Percentiles rank a stretch among this genome's conserved stretches.
phyloP scores from a whole-genome alignment of 2,888 invertebrate species.

The Spodoptera picta region DNA sequence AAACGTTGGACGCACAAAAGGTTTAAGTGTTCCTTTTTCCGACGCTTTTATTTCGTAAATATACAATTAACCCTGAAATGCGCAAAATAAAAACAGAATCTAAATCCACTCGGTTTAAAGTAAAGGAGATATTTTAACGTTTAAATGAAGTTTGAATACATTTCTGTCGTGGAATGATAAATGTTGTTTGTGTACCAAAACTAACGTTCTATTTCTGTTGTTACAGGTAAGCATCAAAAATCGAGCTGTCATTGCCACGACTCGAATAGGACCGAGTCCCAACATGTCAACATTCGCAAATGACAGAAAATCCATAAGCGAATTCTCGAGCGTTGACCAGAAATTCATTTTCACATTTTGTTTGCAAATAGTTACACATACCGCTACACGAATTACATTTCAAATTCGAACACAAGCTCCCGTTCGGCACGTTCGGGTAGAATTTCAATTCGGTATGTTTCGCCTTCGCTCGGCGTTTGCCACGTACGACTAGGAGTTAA shows the following conservation, averaged over 20 bases:
- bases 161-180: conserved; percentile 1
- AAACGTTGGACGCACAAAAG: conserved; percentile 9
- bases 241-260: conserved; percentile 22
- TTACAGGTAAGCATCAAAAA: conserved; percentile 67
- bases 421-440: conserved; percentile 74
- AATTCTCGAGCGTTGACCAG: conserved; percentile 52
- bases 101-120: no score
- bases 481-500: conserved; percentile 75
- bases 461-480: conserved; percentile 73
- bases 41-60: conserved; percentile 2
- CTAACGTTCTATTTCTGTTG: conserved; percentile 51
- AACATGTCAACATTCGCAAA: conserved; percentile 14
- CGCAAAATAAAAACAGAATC: background rate
- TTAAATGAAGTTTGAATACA: background rate
- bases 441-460: conserved; percentile 84
- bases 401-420: conserved; percentile 71
- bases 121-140: no score
- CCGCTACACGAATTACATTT: conserved; percentile 73
- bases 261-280: background rate
- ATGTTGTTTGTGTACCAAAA: background rate
- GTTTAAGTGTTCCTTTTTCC: conserved; percentile 17
- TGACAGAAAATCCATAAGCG: conserved; percentile 31
- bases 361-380: conserved; percentile 77
- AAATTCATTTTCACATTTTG: conserved; percentile 73
- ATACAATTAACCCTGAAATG: background rate